Base-by-base conservation (phyloP, 2,888 invertebrate genomes). In the Prosopocoilus inquinatus region DNA sequence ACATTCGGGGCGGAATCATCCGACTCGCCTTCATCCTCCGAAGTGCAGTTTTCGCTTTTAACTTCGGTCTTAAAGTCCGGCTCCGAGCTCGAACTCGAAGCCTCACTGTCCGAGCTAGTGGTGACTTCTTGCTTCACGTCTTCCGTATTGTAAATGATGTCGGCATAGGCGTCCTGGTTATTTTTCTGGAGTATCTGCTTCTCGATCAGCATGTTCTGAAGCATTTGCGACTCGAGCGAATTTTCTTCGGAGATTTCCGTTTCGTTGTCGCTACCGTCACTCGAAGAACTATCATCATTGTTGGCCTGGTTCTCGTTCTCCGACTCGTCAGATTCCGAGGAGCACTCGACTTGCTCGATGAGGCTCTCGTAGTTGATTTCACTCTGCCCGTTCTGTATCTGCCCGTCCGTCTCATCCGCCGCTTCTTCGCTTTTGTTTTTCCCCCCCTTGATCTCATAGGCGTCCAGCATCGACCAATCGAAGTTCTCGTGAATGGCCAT, bases 401-500 rank as follows among this genome's bases (percentile, higher is more conserved):
- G 36, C n/a, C 38, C 15, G 5, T 28, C 20, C 20, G 20, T 28
- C 1, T 28, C 20, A 28, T 28, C 20, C 1, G 20, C 5, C 1
- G 20, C 5, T 28, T 53, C n/a, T 41, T 53, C 53, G 2, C 20
- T 34, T 48, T 51, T 63, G 53, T 33, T 59, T 58, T 45, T 49
- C 43, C 44, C 58, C 52, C 45, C 61, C 59, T 38, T 58, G 51
- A 53, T n/a, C 59, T 62, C 47, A 58, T 48, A 57, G 20, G 49
- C 53, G 9, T 72, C 71, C 41, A 74, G 59, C 50, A 71, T 59
- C 9, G 59, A 62, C 73, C 72, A 74, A 53, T 72, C 69, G 57
- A 78, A 79, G 48, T 80, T 79, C 39, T 81, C 79, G 64, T 84
- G 84, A 39, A 84, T 82, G 16, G 79, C 80, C 78, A 81, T 81